Base-by-base conservation (phyloP, 2,888 invertebrate species). In the Cyaniris semiargus region DNA sequence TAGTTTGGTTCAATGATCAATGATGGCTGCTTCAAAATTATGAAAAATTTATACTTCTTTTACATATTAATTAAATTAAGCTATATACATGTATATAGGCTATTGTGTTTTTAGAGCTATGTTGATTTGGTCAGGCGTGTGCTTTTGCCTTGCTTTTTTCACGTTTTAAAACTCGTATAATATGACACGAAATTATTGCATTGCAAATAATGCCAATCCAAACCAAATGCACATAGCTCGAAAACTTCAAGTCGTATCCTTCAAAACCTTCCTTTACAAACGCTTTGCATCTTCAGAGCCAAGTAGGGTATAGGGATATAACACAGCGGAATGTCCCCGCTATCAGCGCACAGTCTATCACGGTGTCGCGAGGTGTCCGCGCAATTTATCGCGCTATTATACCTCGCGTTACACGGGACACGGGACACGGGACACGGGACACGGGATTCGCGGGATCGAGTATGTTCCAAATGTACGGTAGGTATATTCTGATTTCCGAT, bases 351-450 rank as follows among this genome's bases (percentile, higher is more conserved):
- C 13, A 15, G 66, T 66, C 66, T 66, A 66, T 66, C 82, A 81
- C 66, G 66, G 23, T 23, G 60, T 60, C 3, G 27, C 66, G 79
- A 79, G 79, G 78, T 82, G 83, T 82, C 81, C 79, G 75, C 70
- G 76, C 82, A 80, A 83, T 83, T 83, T 83, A 83, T 80, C 81
- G 82, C 77, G 80, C 81, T 79, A 80, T 82, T 83, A 82, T 74
- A 78, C 78, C 78, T 80, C 79, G 75, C 78, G 80, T 79, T 76
- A 80, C 66, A 66, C 78, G 72, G 44, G 13, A 44, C 38, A 23
- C 44, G 72, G 38, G 48, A 21, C 72, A 44, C 72, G 38, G 21
- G 72, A 44, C 66, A 66, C 78, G 72, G 44, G 13, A 44, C 38
- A 23, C 44, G 72, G 38, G 48, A 21, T 44, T 21, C 72, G 72